Conservation (phyloP, 2,888 invertebrate genomes). For the Phyllotreta cruciferae region DNA sequence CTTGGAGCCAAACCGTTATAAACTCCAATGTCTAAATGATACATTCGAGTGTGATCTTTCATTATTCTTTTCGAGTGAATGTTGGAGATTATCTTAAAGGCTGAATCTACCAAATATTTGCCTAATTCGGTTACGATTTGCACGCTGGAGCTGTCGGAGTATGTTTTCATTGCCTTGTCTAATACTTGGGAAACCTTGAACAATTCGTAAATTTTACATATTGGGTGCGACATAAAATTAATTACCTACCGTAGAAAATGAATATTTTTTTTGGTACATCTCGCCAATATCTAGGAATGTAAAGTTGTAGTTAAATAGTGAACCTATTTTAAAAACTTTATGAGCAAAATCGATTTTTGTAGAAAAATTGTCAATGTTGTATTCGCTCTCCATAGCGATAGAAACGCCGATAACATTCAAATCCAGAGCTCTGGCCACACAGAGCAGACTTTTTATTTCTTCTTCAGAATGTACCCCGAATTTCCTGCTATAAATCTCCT, state of each 20-base stretch:
- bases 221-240: neutral
- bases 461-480: slow-evolving; percentile 31
- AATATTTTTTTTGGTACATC: slow-evolving; percentile 42
- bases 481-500: slow-evolving; percentile 28
- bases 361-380: slow-evolving; percentile 12
- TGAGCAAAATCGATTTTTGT: slow-evolving; percentile 27
- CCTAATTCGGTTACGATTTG: slow-evolving; percentile 37
- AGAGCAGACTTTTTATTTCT: slow-evolving; percentile 31
- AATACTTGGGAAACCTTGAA: slow-evolving; percentile 29
- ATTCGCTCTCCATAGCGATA: slow-evolving; percentile 30
- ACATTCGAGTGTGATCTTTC: slow-evolving; percentile 67
- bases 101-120: slow-evolving; percentile 34
- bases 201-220: neutral
- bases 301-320: slow-evolving; percentile 31
- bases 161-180: slow-evolving; percentile 26
- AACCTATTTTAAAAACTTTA: slow-evolving; percentile 30
- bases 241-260: slow-evolving; percentile 68
- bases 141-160: slow-evolving; percentile 29
- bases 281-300: slow-evolving; percentile 37
- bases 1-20: slow-evolving; percentile 80
- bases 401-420: slow-evolving; percentile 35
- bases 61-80: slow-evolving; percentile 31
- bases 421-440: slow-evolving; percentile 21
- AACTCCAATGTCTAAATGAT: slow-evolving; percentile 97
- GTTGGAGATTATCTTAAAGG: slow-evolving; percentile 30